These are phyloP conservation scores for Macrotus californicus DNA, from an alignment of 2,113 vertebrate genomes.

Conservation along the genomic window DNA sequence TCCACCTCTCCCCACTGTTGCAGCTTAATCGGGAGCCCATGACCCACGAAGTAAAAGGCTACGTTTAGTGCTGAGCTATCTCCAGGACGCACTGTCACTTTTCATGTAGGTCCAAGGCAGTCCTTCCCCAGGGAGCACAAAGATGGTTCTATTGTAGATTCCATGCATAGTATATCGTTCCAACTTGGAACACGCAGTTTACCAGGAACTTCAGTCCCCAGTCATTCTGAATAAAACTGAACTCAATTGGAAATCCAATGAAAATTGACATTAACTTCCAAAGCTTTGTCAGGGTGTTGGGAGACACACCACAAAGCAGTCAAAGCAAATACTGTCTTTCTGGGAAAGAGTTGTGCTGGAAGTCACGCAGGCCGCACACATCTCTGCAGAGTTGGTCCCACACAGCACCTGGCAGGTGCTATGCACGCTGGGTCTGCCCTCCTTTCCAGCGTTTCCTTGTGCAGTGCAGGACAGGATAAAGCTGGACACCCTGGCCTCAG, in stretches of 20 bases:
- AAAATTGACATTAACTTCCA: neutral
- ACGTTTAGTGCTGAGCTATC: neutral
- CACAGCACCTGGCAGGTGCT: fast-evolving
- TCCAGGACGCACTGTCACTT: neutral
- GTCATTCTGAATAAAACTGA: neutral
- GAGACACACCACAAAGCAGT: neutral
- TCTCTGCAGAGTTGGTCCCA: neutral
- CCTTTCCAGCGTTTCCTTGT: neutral
- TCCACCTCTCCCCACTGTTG: neutral
- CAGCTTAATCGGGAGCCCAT: neutral
- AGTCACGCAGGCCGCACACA: neutral
- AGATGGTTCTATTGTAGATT: neutral
- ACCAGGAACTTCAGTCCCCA: neutral
- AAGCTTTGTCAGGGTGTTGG: neutral
- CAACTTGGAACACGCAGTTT: neutral
- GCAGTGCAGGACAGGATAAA: neutral
- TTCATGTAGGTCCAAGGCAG: neutral
- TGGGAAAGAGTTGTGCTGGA: neutral
- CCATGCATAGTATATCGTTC: neutral
- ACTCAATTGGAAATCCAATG: neutral
- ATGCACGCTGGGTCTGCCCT: neutral
- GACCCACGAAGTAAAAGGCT: neutral
- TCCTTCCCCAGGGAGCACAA: neutral
- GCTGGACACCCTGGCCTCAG: neutral
- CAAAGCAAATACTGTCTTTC: neutral